Percentiles rank a stretch among this genome's conserved stretches.
phyloP scores from a whole-genome alignment of 2,888 invertebrate genomes.

The Holacanthella duospinosa region DNA sequence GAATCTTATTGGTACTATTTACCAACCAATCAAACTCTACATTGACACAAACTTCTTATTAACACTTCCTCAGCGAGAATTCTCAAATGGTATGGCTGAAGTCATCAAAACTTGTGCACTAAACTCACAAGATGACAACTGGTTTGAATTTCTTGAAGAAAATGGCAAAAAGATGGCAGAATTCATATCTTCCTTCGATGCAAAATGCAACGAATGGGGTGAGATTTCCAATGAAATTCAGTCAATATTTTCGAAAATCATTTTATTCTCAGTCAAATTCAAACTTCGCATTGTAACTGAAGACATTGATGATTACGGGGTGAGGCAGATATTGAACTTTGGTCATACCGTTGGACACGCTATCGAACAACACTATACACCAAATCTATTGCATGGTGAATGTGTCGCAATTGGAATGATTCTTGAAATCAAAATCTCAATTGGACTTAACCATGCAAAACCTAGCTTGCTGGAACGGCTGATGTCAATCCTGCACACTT shows the following conservation, averaged over 20 bases:
- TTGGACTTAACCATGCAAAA: not conserved
- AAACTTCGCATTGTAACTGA: not conserved
- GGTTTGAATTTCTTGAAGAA: not conserved
- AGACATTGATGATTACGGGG: not conserved
- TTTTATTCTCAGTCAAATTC: not conserved
- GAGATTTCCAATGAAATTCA: not conserved
- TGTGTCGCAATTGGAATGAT: conserved; percentile 9
- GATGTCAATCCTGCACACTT: not conserved
- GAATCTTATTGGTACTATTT: conserved; percentile 9
- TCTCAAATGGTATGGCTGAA: conserved; percentile 9
- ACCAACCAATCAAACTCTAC: not conserved
- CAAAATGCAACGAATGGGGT: not conserved
- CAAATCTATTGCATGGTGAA: conserved; percentile 8
- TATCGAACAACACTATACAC: not conserved
- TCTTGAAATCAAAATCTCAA: not conserved
- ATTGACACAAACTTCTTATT: not conserved
- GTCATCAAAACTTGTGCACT: conserved; percentile 6
- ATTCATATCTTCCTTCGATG: no score
- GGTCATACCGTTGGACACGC: conserved; percentile 9
- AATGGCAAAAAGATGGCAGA: not conserved
- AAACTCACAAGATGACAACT: not conserved
- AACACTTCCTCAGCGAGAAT: conserved; percentile 4
- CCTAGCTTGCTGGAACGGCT: not conserved
- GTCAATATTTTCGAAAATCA: no score
- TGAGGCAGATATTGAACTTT: conserved; percentile 6